Percentiles rank a stretch among this genome's conserved stretches.
Evolutionary conservation across 2,888 invertebrate species (phyloP).

Genomic region (Azorinus chamasolen): DNA sequence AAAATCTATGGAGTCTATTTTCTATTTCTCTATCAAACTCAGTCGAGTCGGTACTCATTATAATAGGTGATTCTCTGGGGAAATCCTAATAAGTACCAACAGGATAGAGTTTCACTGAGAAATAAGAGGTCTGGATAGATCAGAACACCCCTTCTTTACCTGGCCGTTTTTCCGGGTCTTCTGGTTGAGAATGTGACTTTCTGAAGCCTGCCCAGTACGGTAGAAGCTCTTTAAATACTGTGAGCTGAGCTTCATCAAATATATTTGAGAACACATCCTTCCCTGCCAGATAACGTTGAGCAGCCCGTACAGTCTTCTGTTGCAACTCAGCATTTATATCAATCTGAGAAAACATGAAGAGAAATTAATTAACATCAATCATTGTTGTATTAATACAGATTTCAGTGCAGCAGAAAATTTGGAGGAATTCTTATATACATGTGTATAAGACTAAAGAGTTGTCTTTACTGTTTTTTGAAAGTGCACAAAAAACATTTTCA

Average conservation of each 20-base stretch:
- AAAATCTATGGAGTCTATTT: no score
- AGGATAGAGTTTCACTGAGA: no score
- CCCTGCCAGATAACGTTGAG: slow-evolving; percentile 81
- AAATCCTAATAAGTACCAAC: no score
- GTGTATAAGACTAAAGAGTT: no score
- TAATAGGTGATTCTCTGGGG: no score
- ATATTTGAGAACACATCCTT: slow-evolving; percentile 81
- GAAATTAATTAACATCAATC: background rate
- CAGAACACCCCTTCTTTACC: no score
- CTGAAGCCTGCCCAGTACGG: slow-evolving; percentile 86
- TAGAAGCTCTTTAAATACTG: slow-evolving; percentile 84
- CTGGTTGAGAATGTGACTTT: slow-evolving; percentile 73
- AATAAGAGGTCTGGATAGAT: no score
- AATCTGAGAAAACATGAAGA: slow-evolving; percentile 71
- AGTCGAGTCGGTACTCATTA: no score
- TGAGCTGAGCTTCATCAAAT: slow-evolving; percentile 85
- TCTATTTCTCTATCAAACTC: no score
- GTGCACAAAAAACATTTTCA: no score
- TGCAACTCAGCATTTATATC: slow-evolving; percentile 80
- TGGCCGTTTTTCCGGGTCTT: slow-evolving; percentile 76
- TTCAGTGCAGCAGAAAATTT: background rate
- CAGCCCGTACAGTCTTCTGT: slow-evolving; percentile 79
- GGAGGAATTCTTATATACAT: no score
- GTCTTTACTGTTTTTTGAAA: no score
- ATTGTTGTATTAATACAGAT: background rate